Percentiles rank a stretch among this genome's conserved stretches.
These are phyloP conservation scores for Parauchenoglanis ngamensis DNA, from an alignment of 2,797 vertebrate genomes.

Conservation along the genomic window DNA sequence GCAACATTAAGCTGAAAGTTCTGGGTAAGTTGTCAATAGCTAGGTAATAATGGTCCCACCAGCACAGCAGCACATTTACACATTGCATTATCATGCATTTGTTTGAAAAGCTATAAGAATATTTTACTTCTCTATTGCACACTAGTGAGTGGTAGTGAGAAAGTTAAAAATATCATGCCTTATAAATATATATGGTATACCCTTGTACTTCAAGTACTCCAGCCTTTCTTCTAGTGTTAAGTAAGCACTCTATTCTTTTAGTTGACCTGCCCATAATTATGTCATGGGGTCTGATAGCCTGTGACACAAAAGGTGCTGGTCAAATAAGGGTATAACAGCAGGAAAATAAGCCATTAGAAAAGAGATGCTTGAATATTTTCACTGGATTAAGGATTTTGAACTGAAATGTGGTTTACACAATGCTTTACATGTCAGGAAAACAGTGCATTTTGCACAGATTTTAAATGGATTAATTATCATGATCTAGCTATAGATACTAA, in stretches of 20 bases:
- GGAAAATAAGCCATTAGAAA: neutral
- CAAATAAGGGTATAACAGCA: neutral
- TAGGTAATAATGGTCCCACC: neutral
- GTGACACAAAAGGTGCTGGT: neutral
- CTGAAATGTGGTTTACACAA: neutral
- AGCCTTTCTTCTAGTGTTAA: neutral
- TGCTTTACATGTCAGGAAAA: neutral
- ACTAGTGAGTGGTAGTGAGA: neutral
- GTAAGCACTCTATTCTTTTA: neutral
- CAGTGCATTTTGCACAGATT: neutral
- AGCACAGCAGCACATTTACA: neutral
- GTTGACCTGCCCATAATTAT: neutral
- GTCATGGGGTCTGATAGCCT: neutral
- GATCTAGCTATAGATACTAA: neutral
- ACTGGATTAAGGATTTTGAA: neutral
- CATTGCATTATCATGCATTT: neutral
- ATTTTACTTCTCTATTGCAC: neutral
- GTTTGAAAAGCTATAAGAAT: neutral
- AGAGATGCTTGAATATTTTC: neutral
- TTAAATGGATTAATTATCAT: neutral
- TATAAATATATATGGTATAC: neutral
- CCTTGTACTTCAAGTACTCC: neutral
- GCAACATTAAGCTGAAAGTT: conserved; percentile 88
- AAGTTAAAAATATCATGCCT: neutral
- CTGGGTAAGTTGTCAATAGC: conserved; percentile 68